Evolutionary conservation across 2,113 vertebrate species (phyloP).

Genomic region (Crotophaga sulcirostris): DNA sequence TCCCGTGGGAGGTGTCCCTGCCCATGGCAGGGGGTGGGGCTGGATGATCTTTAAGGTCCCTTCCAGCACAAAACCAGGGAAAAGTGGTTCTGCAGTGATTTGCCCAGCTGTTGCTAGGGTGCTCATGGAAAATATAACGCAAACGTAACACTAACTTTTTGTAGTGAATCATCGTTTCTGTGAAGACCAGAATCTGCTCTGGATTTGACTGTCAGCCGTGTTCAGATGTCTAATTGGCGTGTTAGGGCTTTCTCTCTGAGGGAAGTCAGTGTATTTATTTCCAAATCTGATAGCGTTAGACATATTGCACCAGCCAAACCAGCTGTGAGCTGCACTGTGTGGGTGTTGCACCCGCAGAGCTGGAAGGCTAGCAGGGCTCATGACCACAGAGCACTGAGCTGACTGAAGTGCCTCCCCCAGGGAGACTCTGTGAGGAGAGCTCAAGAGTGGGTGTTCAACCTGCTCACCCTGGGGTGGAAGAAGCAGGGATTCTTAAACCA

Average conservation of each 20-base stretch:
- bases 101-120: background rate
- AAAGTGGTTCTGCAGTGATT: background rate
- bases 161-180: constrained; percentile 12
- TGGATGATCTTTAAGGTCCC: no score
- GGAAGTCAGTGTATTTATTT: background rate
- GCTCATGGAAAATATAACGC: background rate
- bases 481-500: background rate
- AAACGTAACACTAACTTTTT: background rate
- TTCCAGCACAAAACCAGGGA: background rate
- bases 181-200: background rate
- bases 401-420: background rate
- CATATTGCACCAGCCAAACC: background rate
- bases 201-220: background rate
- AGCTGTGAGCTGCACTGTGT: background rate
- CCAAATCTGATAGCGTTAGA: background rate
- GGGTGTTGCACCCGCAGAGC: background rate
- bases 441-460: background rate
- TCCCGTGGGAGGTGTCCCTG: no score
- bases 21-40: no score
- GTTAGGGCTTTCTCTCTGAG: background rate
- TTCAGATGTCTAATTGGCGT: background rate
- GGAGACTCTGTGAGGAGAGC: background rate
- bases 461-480: background rate
- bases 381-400: background rate
- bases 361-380: background rate